Base-by-base conservation (phyloP, 53 echinoderm and acorn worm species). In the Luidia sarsii region DNA sequence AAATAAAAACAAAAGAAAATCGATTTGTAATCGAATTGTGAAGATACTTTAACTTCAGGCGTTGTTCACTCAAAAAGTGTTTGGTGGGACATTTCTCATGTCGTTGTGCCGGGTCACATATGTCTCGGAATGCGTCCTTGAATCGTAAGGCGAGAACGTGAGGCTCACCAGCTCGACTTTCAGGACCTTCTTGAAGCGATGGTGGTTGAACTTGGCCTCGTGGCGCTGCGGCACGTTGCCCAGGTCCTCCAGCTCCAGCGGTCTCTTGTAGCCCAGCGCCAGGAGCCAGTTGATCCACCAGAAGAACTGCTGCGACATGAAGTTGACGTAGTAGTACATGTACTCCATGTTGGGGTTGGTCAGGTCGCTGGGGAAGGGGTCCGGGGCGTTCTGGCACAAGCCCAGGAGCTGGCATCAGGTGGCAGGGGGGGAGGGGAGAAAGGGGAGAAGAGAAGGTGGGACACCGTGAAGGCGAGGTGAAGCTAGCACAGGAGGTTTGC, bases 241-340 rank as follows among this genome's bases (percentile, higher is more conserved):
- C n/a, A 91, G 72, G 52, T 87, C 84, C 0, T 79, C 54, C 31
- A 88, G 59, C 39, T 91, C 84, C 33, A 88, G 55, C 25, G 82
- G 84, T 29, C 88, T 39, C 33, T 84, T 91, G 59, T 80, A 91
- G 15, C 91, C 91, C 11, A 72, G 71, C 0, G 65, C 22, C 32
- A 95, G 68, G 21, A 95, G 63, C 95, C 95, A 95, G 37, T 89
- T 91, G 55, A 95, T 64, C 95, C 95, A 95, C 89, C 91, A 89
- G 32, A 86, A 92, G 10, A 83, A 43, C 5, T 73, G 75, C 39
- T 89, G 89, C 15, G 95, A 95, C 28, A 86, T 21, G 59, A 91
- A 75, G 70, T 91, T 91, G 68, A 86, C 86, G 70, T 95, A 92
- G 51, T 80, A 70, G 32, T 95, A 87, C 50, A 89, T 80, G 81